phyloP scores from a whole-genome alignment of 2,888 invertebrate species.

The Drosophila mimetica region DNA sequence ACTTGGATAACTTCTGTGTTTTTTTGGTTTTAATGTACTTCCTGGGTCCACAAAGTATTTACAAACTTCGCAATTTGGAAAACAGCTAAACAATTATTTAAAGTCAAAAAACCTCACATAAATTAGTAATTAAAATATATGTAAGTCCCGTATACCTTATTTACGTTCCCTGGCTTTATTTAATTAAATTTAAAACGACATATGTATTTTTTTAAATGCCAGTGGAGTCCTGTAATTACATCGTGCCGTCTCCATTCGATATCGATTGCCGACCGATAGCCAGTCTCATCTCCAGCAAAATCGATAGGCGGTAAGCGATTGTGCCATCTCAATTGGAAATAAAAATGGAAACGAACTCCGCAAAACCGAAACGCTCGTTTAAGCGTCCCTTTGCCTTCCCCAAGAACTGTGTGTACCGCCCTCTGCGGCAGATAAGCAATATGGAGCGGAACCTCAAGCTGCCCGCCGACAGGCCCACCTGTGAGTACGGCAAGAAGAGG shows the following conservation, averaged over 20 bases:
- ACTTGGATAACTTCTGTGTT: too few relatives aligned
- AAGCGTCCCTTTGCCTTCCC: slow-evolving; percentile 56
- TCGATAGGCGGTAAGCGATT: background rate
- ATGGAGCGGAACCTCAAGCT: slow-evolving; percentile 59
- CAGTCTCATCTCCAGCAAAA: background rate
- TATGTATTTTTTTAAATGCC: background rate
- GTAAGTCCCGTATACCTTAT: too few relatives aligned
- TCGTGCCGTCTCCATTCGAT: background rate
- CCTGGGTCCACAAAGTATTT: too few relatives aligned
- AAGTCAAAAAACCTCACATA: too few relatives aligned
- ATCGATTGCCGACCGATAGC: background rate
- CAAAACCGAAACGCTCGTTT: slow-evolving; percentile 49
- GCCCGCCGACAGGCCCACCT: slow-evolving; percentile 50
- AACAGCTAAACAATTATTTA: too few relatives aligned
- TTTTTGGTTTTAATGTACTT: too few relatives aligned
- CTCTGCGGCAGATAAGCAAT: slow-evolving; percentile 64
- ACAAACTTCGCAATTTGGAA: too few relatives aligned
- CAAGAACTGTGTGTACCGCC: slow-evolving; percentile 62
- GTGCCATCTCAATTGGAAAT: slow-evolving; percentile 9
- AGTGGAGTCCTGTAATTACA: background rate
- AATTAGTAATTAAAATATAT: too few relatives aligned
- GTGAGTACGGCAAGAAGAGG: slow-evolving; percentile 29
- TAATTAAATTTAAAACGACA: too few relatives aligned
- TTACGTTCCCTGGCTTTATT: too few relatives aligned
- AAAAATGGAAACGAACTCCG: slow-evolving; percentile 16